Evolutionary conservation across 2,888 invertebrate genomes (phyloP), one percentile per base, ranked within the genome.

Genomic region (Drosophila imparisetae): DNA sequence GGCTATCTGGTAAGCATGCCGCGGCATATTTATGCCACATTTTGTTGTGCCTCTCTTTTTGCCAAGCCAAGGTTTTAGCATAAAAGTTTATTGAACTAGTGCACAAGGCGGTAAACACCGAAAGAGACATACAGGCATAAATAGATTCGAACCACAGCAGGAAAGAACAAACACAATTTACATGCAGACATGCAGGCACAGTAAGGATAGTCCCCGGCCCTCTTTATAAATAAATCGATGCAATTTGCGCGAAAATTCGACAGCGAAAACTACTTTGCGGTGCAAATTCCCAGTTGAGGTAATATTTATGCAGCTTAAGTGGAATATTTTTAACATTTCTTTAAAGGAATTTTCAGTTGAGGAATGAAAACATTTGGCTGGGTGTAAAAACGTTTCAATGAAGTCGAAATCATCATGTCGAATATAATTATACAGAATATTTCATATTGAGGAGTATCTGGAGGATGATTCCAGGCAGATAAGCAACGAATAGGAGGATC

Each of bases 21-120:
- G 61, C 66, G 70, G 88, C 86, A 88, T 86, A 88, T 84, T 86
- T 88, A 78, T 82, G 69, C 74, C 32, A 60, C 54, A 49, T 45
- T 62, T 54, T 29, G 45, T 32, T n/a, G 21, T 27, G 36, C 36
- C 54, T 54, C 27, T 54, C 27, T 29, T 18, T 48, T 29, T 55
- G 38, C 29, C 68, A 54, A 55, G 84, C 59, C 80, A 75, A 70
- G 80, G 84, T 80, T 86, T 85, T 83, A 88, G 80, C 86, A 88
- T 86, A 89, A 86, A 86, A 86, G 89, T 88, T 86, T 86, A 88
- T 86, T 89, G 85, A 89, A 86, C 86, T 77, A 86, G 15, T 45
- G 60, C 69, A 55, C 70, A 49, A 66, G 66, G 77, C 62, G 67
- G 63, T 72, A 66, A 66, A 64, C 55, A 72, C 45, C 32, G 18